Conservation (phyloP, 2,797 vertebrate species). For the Melanitta fusca region DNA sequence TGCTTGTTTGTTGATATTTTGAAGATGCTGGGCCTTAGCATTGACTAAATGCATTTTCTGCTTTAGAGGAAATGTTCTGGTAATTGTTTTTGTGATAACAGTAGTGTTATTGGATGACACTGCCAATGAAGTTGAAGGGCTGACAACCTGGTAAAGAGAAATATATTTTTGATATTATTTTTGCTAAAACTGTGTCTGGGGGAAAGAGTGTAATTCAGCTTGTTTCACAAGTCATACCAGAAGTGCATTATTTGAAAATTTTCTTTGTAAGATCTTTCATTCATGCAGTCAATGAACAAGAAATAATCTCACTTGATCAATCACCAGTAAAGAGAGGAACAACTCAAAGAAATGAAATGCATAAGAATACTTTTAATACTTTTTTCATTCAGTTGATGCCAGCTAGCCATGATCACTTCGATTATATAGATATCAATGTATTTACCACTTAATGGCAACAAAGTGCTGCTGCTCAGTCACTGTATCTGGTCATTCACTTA, state of each 20-base stretch:
- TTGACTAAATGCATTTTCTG: not conserved
- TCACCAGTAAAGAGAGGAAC: not conserved
- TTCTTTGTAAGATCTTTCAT: not conserved
- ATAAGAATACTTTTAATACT: not conserved
- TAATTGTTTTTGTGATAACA: not conserved
- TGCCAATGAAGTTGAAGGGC: not conserved
- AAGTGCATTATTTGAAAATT: constrained; percentile 14
- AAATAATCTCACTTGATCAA: not conserved
- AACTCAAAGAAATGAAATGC: not conserved
- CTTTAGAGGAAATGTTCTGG: not conserved
- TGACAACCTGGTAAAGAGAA: constrained; percentile 35
- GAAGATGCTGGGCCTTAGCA: not conserved
- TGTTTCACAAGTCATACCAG: not conserved
- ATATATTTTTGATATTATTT: constrained; percentile 11
- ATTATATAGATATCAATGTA: not conserved
- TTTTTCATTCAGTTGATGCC: not conserved
- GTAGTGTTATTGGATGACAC: not conserved
- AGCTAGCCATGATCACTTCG: not conserved
- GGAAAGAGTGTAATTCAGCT: not conserved
- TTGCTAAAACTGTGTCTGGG: constrained; percentile 4
- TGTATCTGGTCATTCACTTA: not conserved
- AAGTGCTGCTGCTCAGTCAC: not conserved
- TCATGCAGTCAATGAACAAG: not conserved
- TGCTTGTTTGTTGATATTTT: not conserved
- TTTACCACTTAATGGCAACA: constrained; percentile 47